A percentile compares a stretch with the other conserved stretches of the same genome.
Conservation (phyloP, 2,888 invertebrate species). For the Drosophila dives region DNA sequence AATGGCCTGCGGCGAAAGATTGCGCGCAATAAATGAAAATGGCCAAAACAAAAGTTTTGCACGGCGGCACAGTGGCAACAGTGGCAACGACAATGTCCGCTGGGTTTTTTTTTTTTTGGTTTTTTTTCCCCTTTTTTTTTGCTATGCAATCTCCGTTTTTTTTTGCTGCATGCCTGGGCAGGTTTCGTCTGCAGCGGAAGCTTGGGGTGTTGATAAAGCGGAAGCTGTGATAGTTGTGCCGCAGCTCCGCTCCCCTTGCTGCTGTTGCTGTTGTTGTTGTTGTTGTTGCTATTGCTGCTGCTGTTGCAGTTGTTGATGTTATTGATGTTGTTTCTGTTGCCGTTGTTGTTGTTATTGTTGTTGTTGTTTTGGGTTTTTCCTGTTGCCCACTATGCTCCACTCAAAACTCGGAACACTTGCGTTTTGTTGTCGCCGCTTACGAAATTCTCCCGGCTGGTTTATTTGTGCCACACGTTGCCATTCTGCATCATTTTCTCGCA, state of each 20-base stretch:
- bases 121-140: slow-evolving; percentile 13
- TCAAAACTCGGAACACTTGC: slow-evolving; percentile 49
- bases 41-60: slow-evolving; percentile 61
- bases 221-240: slow-evolving; percentile 66
- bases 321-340: neutral
- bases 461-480: slow-evolving; percentile 65
- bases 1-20: slow-evolving; percentile 59
- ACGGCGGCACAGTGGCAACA: slow-evolving; percentile 43
- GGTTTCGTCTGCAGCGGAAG: slow-evolving; percentile 58
- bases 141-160: slow-evolving; percentile 41
- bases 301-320: slow-evolving; percentile 10
- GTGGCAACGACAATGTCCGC: slow-evolving; percentile 55
- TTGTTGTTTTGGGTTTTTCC: slow-evolving; percentile 3
- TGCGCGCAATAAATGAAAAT: slow-evolving; percentile 65
- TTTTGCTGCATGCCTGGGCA: neutral
- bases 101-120: slow-evolving; percentile 34
- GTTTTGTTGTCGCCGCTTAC: slow-evolving; percentile 51
- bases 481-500: slow-evolving; percentile 69
- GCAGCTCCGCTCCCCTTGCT: slow-evolving; percentile 34
- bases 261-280: neutral
- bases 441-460: slow-evolving; percentile 49
- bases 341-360: neutral
- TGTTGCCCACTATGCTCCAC: slow-evolving; percentile 24
- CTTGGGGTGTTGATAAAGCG: slow-evolving; percentile 70
- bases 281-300: neutral